These are phyloP conservation scores for Brachionus calyciflorus DNA, from an alignment of 1,140 invertebrate genomes.

Conservation along the genomic window DNA sequence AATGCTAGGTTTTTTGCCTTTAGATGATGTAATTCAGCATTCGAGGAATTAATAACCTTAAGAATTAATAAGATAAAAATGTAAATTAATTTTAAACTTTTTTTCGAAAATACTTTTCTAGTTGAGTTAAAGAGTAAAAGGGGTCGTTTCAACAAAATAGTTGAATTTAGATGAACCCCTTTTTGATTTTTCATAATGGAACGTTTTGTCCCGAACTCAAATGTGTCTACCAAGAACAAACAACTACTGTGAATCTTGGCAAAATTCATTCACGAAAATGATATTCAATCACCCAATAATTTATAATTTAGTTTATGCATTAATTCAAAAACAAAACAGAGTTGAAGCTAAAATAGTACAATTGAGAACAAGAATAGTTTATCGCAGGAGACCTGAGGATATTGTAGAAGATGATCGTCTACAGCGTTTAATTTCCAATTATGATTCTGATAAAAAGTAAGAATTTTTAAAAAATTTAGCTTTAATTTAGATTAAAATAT, in stretches of 20 bases:
- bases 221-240: not conserved
- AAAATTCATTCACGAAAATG: not conserved
- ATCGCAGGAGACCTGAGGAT: too few relatives aligned
- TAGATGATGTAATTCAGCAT: not conserved
- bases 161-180: constrained; percentile 1
- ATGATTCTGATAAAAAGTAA: too few relatives aligned
- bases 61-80: not conserved
- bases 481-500: too few relatives aligned
- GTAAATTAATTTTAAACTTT: not conserved
- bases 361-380: not conserved
- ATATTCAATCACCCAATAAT: not conserved
- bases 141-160: not conserved
- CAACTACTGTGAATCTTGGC: constrained; percentile 15
- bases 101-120: too few relatives aligned
- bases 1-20: not conserved
- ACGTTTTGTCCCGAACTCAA: not conserved
- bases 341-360: not conserved
- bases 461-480: too few relatives aligned
- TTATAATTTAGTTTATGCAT: not conserved
- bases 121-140: not conserved
- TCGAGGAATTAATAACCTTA: not conserved
- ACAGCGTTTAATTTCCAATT: too few relatives aligned
- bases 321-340: constrained; percentile 7
- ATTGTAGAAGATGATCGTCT: too few relatives aligned
- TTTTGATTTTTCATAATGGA: not conserved